These are phyloP conservation scores for Lepidurus arcticus DNA, from an alignment of 1,140 invertebrate genomes.

Conservation along the genomic window DNA sequence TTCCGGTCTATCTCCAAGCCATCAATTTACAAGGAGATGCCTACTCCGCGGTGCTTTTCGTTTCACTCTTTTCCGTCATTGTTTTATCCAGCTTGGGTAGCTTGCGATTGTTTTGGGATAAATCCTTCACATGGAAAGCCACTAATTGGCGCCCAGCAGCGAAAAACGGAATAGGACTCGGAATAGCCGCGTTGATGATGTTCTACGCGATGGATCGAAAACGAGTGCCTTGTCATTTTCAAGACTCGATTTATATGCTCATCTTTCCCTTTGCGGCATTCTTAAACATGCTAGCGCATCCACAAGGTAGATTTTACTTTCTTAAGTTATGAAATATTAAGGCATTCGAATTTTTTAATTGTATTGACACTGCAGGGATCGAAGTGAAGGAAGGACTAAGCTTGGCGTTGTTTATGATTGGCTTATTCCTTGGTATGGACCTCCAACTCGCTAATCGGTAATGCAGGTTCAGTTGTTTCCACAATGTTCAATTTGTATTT, in stretches of 20 bases:
- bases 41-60: conserved; percentile 4
- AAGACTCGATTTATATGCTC: neutral
- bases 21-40: conserved; percentile 10
- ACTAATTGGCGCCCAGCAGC: neutral
- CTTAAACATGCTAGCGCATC: neutral
- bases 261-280: neutral
- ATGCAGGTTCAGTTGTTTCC: neutral
- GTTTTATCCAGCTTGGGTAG: neutral
- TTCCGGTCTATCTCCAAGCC: conserved; percentile 3
- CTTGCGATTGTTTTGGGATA: neutral
- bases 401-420: neutral
- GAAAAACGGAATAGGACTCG: neutral
- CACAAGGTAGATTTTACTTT: neutral
- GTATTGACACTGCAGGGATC: neutral
- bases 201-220: neutral
- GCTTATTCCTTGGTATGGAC: neutral
- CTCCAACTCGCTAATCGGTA: neutral
- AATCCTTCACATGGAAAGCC: neutral
- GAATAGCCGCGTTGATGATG: neutral
- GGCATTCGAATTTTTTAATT: neutral
- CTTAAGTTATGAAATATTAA: neutral
- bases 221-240: neutral
- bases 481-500: neutral
- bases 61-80: neutral
- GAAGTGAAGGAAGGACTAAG: neutral